These are phyloP conservation scores for Erannis defoliaria DNA, from an alignment of 2,888 invertebrate species.

Conservation along the genomic window DNA sequence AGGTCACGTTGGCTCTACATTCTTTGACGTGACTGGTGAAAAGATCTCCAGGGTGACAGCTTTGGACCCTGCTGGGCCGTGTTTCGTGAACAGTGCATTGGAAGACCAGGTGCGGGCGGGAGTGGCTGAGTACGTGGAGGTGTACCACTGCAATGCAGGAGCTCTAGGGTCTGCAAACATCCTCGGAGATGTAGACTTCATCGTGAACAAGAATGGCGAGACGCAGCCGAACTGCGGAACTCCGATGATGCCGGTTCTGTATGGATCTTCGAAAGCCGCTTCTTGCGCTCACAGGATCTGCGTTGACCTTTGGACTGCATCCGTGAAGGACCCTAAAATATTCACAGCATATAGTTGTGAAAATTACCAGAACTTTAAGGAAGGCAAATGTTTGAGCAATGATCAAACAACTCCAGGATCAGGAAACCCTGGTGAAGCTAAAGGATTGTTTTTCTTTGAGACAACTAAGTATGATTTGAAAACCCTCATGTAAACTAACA, in stretches of 20 bases:
- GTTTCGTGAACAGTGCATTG: conserved; percentile 70
- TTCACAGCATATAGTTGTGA: conserved; percentile 72
- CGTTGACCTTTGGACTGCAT: conserved; percentile 69
- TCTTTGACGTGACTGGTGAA: conserved; percentile 59
- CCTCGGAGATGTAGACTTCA: conserved; percentile 86
- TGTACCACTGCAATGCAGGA: conserved; percentile 87
- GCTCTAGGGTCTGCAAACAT: conserved; percentile 79
- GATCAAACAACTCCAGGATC: conserved; percentile 71
- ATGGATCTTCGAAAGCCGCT: conserved; percentile 73
- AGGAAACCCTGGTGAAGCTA: conserved; percentile 75
- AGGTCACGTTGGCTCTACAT: conserved; percentile 68
- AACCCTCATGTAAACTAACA: conserved; percentile 17
- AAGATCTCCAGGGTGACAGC: conserved; percentile 73
- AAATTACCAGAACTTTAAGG: conserved; percentile 65
- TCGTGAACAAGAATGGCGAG: conserved; percentile 86
- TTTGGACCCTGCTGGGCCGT: conserved; percentile 80
- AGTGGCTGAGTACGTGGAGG: conserved; percentile 87
- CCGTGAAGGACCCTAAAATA: conserved; percentile 66
- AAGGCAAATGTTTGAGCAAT: conserved; percentile 57
- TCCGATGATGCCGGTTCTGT: conserved; percentile 68
- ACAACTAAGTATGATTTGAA: conserved; percentile 62
- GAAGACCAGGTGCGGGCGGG: conserved; percentile 81
- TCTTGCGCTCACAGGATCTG: conserved; percentile 76
- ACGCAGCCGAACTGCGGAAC: conserved; percentile 85
- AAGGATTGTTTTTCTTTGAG: conserved; percentile 72